A percentile compares a stretch with the other conserved stretches of the same genome.
Conservation (phyloP, 2,113 vertebrate species). For the Corydoras sp. region DNA sequence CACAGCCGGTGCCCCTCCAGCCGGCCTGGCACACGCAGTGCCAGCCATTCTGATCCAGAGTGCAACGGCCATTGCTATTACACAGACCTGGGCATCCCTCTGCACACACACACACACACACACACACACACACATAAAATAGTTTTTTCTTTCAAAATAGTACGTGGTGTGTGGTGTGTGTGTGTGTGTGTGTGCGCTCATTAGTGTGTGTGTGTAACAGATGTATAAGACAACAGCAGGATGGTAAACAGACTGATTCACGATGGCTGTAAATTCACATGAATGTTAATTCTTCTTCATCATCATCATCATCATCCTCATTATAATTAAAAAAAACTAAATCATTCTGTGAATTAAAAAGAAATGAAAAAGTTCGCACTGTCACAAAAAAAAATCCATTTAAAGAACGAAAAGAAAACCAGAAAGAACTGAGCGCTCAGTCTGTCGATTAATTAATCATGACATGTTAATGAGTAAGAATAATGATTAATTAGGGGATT, state of each 20-base stretch:
- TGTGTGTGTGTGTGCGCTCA: conserved; percentile 8
- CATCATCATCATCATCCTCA: background rate
- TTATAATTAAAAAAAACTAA: conserved; percentile 1
- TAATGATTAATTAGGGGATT: no score
- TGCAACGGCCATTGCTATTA: conserved; percentile 96
- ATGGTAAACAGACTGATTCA: conserved; percentile 62
- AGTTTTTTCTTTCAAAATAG: background rate
- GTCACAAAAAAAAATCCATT: background rate
- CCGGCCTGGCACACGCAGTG: conserved; percentile 96
- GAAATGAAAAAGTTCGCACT: background rate
- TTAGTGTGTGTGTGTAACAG: conserved; percentile 14
- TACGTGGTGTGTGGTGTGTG: conserved; percentile 11
- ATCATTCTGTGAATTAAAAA: background rate
- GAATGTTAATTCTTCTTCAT: conserved; percentile 56
- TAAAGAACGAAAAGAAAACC: no score
- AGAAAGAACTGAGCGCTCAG: no score
- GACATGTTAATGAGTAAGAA: no score
- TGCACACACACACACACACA: conserved; percentile 54
- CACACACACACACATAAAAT: conserved; percentile 18
- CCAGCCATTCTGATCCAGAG: conserved; percentile 94
- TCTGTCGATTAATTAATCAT: no score
- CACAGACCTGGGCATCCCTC: conserved; percentile 98
- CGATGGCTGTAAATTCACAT: conserved; percentile 97
- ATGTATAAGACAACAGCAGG: background rate
- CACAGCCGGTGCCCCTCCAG: conserved; percentile 92